Base-by-base conservation (phyloP, 2,888 invertebrate species). In the Lycocerus yunnanus region DNA sequence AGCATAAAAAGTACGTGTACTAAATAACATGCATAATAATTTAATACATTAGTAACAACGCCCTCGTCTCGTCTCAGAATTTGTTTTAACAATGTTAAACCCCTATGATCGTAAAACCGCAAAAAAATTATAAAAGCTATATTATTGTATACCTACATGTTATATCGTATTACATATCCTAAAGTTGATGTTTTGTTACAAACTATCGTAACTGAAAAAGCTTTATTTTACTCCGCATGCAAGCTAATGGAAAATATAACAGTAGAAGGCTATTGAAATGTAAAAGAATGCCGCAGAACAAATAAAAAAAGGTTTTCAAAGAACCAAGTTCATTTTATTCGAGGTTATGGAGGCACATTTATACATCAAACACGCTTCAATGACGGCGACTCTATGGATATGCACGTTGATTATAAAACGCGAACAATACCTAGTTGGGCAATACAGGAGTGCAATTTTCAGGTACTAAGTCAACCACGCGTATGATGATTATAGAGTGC, bases 281-380 rank as follows among this genome's bases (percentile, higher is more conserved):
- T 78, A 78, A 78, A 78, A 78, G 78, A 78, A 78, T 77, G 75
- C 79, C 79, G 75, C 79, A 79, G 75, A 79, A 78, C 75, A 78
- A 78, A 78, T 77, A 78, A 75, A 78, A 77, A 76, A 71, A 78
- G 75, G 77, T 74, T 77, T 76, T 70, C 65, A 74, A 77, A 77
- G 76, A 74, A 73, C 70, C 66, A 76, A 74, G 72, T 75, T 71
- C 75, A 74, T 76, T 76, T 76, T 60, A 74, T 74, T 66, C 73
- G 68, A 69, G 60, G 69, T 71, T 76, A 74, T 63, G 61, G 72
- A 74, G 71, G 72, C 75, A 76, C 79, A 76, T 78, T 78, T 78
- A 73, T 76, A 71, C 72, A 80, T 80, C 76, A 77, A 78, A 69
- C 76, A 73, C 79, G 78, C 77, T 78, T 68, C 80, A 77, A 71